These are phyloP conservation scores for Taenaris catops DNA, from an alignment of 2,888 invertebrate genomes.

Conservation along the genomic window DNA sequence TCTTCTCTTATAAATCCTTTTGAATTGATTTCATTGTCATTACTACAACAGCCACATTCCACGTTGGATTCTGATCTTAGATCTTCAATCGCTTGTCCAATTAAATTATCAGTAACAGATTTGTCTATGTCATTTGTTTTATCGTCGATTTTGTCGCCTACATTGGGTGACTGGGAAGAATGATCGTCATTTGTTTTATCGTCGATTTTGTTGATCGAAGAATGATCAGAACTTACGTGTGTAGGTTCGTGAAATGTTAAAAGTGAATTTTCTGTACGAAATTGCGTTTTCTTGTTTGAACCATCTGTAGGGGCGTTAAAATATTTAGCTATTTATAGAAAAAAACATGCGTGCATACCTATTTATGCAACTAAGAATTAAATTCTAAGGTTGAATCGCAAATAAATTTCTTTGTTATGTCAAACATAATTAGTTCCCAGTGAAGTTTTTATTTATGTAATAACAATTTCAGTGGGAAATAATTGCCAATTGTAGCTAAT, in stretches of 20 bases:
- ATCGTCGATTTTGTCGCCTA: too few species aligned
- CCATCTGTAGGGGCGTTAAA: constrained; percentile 7
- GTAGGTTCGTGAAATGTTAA: constrained; percentile 17
- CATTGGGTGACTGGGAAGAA: too few species aligned
- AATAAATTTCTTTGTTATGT: too few species aligned
- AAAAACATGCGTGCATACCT: too few species aligned
- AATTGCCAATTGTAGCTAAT: too few species aligned
- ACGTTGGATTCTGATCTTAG: constrained; percentile 2
- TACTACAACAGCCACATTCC: constrained; percentile 1
- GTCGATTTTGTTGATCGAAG: background rate
- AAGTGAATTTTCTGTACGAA: constrained; percentile 20
- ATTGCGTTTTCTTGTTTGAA: constrained; percentile 19
- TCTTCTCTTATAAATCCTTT: too few species aligned
- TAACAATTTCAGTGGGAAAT: too few species aligned
- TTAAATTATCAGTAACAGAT: background rate
- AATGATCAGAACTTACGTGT: background rate
- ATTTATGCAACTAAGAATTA: too few species aligned
- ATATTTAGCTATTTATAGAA: background rate
- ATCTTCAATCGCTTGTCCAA: background rate
- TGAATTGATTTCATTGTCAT: too few species aligned
- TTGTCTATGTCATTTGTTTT: background rate
- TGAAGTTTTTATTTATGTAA: too few species aligned
- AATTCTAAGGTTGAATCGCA: too few species aligned
- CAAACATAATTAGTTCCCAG: too few species aligned
- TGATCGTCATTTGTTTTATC: background rate